Base-by-base conservation (phyloP, 2,888 invertebrate genomes). In the Andrena camellia region DNA sequence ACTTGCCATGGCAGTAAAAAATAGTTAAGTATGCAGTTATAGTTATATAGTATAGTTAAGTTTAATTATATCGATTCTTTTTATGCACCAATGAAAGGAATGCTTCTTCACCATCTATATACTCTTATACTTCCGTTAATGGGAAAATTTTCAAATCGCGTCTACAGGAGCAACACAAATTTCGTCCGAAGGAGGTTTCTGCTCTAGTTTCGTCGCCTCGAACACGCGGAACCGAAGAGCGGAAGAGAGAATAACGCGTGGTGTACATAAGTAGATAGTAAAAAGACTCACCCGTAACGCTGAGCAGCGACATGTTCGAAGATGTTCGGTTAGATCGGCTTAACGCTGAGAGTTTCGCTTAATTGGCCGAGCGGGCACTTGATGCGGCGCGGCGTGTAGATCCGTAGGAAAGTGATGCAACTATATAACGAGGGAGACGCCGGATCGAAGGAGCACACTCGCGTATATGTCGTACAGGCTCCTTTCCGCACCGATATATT, bases 231-330 rank as follows among this genome's bases (percentile, higher is more conserved):
- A 10, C 7, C 1, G 3, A 50, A 2, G 2, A 20, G 17, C 23
- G 5, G n/a, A 0, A 23, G 4, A 7, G 10, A 42, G 17, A 17
- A n/a, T 29, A n/a, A 33, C 10, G 17, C 3, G 8, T 20, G 29
- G 13, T 10, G 26, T 35, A 26, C 17, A 8, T 33, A 54, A 59
- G 6, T 26, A 54, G 33, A 7, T 20, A 13, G 7, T 8, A 42
- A 0, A 66, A 75, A 74, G 23, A 66, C 92, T 91, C 62, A 92
- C 92, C 92, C 86, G 90, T 92, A 77, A 92, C 92, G 87, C 89
- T 92, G 85, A 92, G 91, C 83, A 92, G 89, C 86, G 92, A 91
- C 92, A 92, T 92, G 85, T 80, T 91, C 85, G 87, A 83, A 76
- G 81, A 83, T 89, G 81, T 83, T 78, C 84, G 66, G 59, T 63